A percentile compares a stretch with the other conserved stretches of the same genome.
phyloP scores from a whole-genome alignment of 2,113 vertebrate genomes.

The Suricata suricatta region DNA sequence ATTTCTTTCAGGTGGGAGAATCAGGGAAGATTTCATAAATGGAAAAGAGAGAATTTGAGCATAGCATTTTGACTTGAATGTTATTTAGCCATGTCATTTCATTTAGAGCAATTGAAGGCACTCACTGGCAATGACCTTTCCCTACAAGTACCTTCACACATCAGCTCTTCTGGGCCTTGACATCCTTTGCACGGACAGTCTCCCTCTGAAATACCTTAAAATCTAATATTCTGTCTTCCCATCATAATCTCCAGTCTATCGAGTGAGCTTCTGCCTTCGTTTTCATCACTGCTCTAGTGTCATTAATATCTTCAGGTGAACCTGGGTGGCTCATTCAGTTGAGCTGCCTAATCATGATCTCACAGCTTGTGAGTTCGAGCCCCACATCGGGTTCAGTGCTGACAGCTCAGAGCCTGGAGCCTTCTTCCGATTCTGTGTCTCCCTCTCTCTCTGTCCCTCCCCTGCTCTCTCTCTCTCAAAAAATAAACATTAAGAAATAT shows the following conservation, averaged over 20 bases:
- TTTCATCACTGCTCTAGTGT: not conserved
- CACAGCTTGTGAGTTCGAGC: too few species aligned
- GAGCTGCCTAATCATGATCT: too few species aligned
- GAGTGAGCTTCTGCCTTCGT: not conserved
- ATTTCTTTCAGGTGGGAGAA: not conserved
- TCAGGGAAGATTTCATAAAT: constrained; percentile 14
- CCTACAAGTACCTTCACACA: not conserved
- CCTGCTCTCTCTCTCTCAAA: too few species aligned
- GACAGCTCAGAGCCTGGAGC: too few species aligned
- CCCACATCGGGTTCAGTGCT: too few species aligned
- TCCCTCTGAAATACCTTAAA: not conserved
- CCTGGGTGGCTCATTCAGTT: too few species aligned
- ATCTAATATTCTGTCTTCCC: not conserved
- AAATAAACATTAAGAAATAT: too few species aligned
- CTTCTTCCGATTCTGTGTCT: too few species aligned
- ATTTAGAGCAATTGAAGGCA: not conserved
- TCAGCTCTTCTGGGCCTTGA: not conserved
- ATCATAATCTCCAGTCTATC: not conserved
- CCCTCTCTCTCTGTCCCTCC: too few species aligned
- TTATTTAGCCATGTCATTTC: not conserved
- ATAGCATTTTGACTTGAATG: not conserved
- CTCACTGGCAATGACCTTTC: not conserved
- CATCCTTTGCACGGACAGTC: not conserved
- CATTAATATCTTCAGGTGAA: not conserved
- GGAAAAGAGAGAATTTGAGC: not conserved